Evolutionary conservation across 2,888 invertebrate genomes (phyloP), one percentile per base, ranked within the genome.

Genomic region (Cyclophora albipunctata): DNA sequence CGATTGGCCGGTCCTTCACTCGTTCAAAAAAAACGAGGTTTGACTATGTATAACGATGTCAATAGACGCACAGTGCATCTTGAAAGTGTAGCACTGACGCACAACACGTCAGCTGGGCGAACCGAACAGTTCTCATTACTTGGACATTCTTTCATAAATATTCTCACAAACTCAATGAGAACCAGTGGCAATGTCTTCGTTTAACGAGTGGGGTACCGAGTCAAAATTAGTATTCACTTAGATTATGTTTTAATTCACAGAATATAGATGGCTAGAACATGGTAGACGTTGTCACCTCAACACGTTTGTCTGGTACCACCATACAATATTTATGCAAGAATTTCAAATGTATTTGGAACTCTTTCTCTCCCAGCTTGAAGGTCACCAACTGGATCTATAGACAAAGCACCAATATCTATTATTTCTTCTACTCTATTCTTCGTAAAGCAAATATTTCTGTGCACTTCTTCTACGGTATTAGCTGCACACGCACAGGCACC

Each of bases 1-100:
- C 79, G 97, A 97, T 91, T 98, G 97, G 97, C 97, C 97, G 78
- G 93, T 93, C 82, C 93, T 96, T 81, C 94, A 94, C 88, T 93
- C 92, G 90, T 92, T 93, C 91, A 91, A 91, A 90, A 92, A 90
- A 91, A 91, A 93, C 92, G 95, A 96, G 95, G 95, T 96, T 94
- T 92, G 94, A 91, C 75, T 78, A 72, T 73, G 37, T 75, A 75
- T 67, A 69, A 69, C 67, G 66, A 73, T 75, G 73, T 72, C 71
- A 67, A 67, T 75, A 78, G 78, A 70, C 74, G 78, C 84, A 84
- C 84, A 74, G 72, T 80, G 85, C 86, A 87, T 80, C 75, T 76
- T 81, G 78, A 75, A 76, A 72, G 51, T 81, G 76, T 80, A 74
- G 69, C 83, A 84, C 85, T 68, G 71, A 74, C 71, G 78, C 71